A percentile compares a stretch with the other conserved stretches of the same genome.
Evolutionary conservation across 1,140 invertebrate genomes (phyloP).

Genomic region (Anastatus disparis): DNA sequence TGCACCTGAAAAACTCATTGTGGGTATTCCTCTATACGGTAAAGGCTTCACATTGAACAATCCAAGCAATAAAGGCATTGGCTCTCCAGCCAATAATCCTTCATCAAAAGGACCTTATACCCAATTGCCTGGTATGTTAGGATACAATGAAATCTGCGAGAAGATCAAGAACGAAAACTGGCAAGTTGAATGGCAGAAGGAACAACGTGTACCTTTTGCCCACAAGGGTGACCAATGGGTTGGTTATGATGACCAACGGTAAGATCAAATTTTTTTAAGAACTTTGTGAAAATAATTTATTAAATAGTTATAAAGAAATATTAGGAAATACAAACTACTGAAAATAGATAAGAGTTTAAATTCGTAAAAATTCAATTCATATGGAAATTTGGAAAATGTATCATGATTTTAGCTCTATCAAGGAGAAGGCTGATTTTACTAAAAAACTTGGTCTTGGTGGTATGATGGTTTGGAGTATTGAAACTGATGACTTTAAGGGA

Average conservation of each 20-base stretch:
- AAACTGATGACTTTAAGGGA: too few species aligned
- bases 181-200: slow-evolving; percentile 45
- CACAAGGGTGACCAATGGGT: slow-evolving; percentile 50
- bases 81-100: slow-evolving; percentile 51
- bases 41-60: slow-evolving; percentile 72
- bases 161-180: slow-evolving; percentile 42
- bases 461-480: too few species aligned
- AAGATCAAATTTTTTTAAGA: slow-evolving; percentile 34
- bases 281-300: too few species aligned
- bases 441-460: too few species aligned
- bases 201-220: slow-evolving; percentile 60
- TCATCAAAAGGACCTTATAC: slow-evolving; percentile 63
- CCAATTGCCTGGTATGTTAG: slow-evolving; percentile 60
- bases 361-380: too few species aligned
- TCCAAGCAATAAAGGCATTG: slow-evolving; percentile 55
- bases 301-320: too few species aligned
- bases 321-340: too few species aligned
- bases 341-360: too few species aligned
- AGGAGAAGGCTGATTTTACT: too few species aligned
- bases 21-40: slow-evolving; percentile 79
- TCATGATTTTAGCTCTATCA: too few species aligned
- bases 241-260: slow-evolving; percentile 58
- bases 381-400: too few species aligned
- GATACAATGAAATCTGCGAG: slow-evolving; percentile 58
- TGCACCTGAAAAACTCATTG: slow-evolving; percentile 69